Evolutionary conservation across 2,113 vertebrate species (phyloP).

Genomic region (Redunca redunca): DNA sequence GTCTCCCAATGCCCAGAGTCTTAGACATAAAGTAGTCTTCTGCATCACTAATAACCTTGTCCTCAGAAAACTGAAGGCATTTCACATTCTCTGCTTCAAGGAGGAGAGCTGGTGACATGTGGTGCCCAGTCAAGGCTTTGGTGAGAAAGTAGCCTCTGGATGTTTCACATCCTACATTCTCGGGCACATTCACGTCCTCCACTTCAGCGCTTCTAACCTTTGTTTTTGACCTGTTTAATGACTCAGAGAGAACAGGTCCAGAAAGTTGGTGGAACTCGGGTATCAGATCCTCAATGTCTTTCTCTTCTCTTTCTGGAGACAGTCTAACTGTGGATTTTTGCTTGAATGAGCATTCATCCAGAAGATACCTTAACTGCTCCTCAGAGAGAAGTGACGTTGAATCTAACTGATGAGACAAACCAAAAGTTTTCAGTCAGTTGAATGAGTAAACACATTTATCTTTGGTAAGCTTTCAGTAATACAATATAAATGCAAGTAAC

Average conservation of each 20-base stretch:
- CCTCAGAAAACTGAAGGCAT: slow-evolving; percentile 69
- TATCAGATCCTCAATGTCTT: slow-evolving; percentile 47
- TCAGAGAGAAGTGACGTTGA: slow-evolving; percentile 75
- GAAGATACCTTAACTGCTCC: slow-evolving; percentile 79
- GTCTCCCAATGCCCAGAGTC: slow-evolving; percentile 76
- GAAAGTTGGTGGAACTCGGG: slow-evolving; percentile 60
- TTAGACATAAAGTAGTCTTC: slow-evolving; percentile 83
- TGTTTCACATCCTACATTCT: slow-evolving; percentile 47
- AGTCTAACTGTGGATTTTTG: slow-evolving; percentile 67
- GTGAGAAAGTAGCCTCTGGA: slow-evolving; percentile 62
- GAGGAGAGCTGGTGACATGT: slow-evolving; percentile 65
- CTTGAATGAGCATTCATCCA: slow-evolving; percentile 77
- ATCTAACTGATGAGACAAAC: slow-evolving; percentile 72
- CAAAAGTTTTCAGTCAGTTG: slow-evolving; percentile 55
- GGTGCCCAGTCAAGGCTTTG: slow-evolving; percentile 69
- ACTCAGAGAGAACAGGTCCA: slow-evolving; percentile 64
- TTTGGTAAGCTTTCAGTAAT: not conserved
- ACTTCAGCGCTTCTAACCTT: slow-evolving; percentile 46
- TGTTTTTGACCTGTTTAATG: slow-evolving; percentile 62
- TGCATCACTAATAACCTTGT: slow-evolving; percentile 64
- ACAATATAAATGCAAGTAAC: not conserved
- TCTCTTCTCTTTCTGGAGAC: slow-evolving; percentile 35
- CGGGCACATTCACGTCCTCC: not conserved
- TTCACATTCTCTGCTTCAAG: slow-evolving; percentile 68
- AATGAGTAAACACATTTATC: not conserved